Evolutionary conservation across 2,797 vertebrate genomes (phyloP), one percentile per base, ranked within the genome.

Genomic region (Siniperca scherzeri): DNA sequence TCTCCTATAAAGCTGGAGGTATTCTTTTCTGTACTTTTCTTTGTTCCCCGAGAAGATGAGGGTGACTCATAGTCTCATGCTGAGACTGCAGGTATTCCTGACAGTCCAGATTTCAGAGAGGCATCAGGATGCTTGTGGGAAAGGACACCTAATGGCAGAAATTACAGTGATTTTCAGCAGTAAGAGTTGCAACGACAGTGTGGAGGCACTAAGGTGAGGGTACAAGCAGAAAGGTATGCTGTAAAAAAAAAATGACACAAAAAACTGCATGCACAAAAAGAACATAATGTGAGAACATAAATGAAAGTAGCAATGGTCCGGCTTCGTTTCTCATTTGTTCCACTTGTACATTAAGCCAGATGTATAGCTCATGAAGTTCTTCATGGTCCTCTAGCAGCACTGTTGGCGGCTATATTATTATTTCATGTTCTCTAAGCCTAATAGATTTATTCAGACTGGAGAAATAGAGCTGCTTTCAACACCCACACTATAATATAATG

Each of bases 141-240:
- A 85, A 78, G 44, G 50, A 91, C 80, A 84, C 46, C 52, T 88
- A 87, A 88, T 90, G 78, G 75, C 65, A 59, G 38, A 88, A 77
- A 92, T 88, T 74, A 74, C 55, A 55, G 72, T 78, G 17, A 86
- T 88, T 90, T 90, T 74, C 60, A 76, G 16, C 7, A 1, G 56
- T 21, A 55, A 64, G 46, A 53, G 25, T 59, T 68, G 44, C 52
- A 19, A 48, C 0, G 69, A 60, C 69, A 61, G 17, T 25, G 22
- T 56, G 56, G 36, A 25, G 46, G 60, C 78, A 69, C 48, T 21
- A 40, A 68, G 36, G 25, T 50, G 46, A 50, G 40, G 21, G 62
- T 27, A 67, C 21, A 30, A 33, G 65, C 33, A 2, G 17, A 52
- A 71, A 85, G 9, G 11, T 30, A 30, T 30, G 2, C 3, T 27